Evolutionary conservation across 23 tunicate species (phyloP).

Genomic region (Halocynthia roretzi): DNA sequence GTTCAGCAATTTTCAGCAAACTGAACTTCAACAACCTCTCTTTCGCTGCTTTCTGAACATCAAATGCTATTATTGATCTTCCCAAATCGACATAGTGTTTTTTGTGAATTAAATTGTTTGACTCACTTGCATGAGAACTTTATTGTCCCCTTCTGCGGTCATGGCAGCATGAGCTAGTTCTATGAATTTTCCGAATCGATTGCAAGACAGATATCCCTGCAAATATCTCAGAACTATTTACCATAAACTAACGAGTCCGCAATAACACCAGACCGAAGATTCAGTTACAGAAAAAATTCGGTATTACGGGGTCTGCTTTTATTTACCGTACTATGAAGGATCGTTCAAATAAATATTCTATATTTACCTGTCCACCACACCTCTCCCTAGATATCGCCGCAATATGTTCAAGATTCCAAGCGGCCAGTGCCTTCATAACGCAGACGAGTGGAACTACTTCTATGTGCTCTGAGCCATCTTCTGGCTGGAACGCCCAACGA

Average conservation of each 20-base stretch:
- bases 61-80: background rate
- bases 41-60: conserved; percentile 88
- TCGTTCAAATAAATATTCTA: background rate
- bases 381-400: conserved; percentile 77
- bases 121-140: conserved; percentile 89
- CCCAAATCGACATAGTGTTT: background rate
- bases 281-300: too few relatives aligned
- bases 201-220: conserved; percentile 95
- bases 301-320: too few relatives aligned
- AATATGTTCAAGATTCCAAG: conserved; percentile 83
- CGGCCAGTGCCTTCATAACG: conserved; percentile 88
- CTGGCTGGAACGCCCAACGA: conserved; percentile 88
- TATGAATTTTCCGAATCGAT: conserved; percentile 88
- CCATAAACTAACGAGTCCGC: background rate
- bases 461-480: conserved; percentile 71
- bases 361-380: conserved; percentile 90
- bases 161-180: conserved; percentile 98
- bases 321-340: too few relatives aligned
- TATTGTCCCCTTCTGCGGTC: conserved; percentile 99
- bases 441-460: conserved; percentile 94
- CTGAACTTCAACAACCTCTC: conserved; percentile 67
- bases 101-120: background rate
- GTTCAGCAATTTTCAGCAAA: conserved; percentile 21
- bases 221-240: background rate
- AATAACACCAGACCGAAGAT: too few relatives aligned